Percentiles rank a stretch among this genome's conserved stretches.
Evolutionary conservation across 2,113 vertebrate species (phyloP).

Genomic region (Mormyrus lacerda): DNA sequence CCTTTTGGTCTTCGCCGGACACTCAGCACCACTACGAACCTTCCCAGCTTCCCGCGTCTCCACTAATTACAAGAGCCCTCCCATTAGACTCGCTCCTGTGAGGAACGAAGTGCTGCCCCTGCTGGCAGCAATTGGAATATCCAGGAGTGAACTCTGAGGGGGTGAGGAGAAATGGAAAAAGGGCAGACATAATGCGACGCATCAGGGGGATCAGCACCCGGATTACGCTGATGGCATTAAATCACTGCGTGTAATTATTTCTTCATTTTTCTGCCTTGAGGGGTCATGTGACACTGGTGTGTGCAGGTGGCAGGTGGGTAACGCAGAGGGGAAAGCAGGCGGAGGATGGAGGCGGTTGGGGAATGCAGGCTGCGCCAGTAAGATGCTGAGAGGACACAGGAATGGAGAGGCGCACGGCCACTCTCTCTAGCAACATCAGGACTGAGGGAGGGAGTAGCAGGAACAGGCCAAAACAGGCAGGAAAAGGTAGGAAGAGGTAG

Average conservation of each 20-base stretch:
- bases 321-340: not conserved
- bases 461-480: not conserved
- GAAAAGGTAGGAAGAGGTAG: not conserved
- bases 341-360: too few relatives aligned
- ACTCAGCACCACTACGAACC: not conserved
- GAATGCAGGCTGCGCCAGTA: not conserved
- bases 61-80: not conserved
- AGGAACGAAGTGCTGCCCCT: not conserved
- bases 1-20: not conserved
- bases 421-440: not conserved
- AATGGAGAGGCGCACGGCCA: not conserved
- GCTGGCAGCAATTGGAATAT: not conserved
- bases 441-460: not conserved
- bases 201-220: not conserved
- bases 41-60: not conserved
- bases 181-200: not conserved
- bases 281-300: not conserved
- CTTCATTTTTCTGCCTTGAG: not conserved
- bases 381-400: not conserved
- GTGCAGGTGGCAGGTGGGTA: not conserved
- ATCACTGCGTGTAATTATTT: constrained; percentile 2
- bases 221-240: not conserved
- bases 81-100: not conserved
- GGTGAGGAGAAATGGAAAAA: not conserved
- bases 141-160: not conserved